Base-by-base conservation (phyloP, 2,113 vertebrate genomes). In the Engystomops pustulosus region DNA sequence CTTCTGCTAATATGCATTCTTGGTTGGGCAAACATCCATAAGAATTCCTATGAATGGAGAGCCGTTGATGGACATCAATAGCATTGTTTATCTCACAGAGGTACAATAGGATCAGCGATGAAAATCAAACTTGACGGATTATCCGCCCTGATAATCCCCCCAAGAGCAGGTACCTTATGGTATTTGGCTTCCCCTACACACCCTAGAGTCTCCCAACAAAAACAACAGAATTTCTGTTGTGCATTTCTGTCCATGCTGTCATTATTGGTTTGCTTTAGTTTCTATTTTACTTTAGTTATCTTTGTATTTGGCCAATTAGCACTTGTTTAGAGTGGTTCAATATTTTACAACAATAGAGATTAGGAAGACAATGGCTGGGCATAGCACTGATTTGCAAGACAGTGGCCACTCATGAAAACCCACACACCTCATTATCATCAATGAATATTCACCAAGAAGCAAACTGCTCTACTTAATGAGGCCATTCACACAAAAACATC, bases 291-390 rank as follows among this genome's bases (percentile, higher is more conserved):
- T 23, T 41, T 27, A 30, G 75, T 86, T 89, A 89, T 89, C 83
- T 89, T 89, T 86, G 88, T 90, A 86, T 88, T 90, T 89, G 85
- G 85, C 87, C 58, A 88, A 90, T 91, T 88, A 90, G 85, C 85
- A 88, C 87, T 90, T 89, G 88, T 86, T 90, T 92, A 88, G 91
- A 89, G 90, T 92, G 90, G 86, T 83, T 86, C 88, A 88, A 89
- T 90, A 90, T 91, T 91, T 90, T 89, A 87, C 90, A 91, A 87
- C 89, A 89, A 88, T 82, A 86, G 85, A 88, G 90, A 93, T 91
- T 90, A 90, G 72, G 81, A 84, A 83, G 51, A 85, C 79, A 85
- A 85, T 90, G 88, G 89, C 89, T 86, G 90, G 89, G 88, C 80
- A 79, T 86, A 86, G 86, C 87, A 88, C 87, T 92, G 87, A 89